These are phyloP conservation scores for Masnerella sp. DNA, from an alignment of 2,888 invertebrate genomes.

Conservation along the genomic window DNA sequence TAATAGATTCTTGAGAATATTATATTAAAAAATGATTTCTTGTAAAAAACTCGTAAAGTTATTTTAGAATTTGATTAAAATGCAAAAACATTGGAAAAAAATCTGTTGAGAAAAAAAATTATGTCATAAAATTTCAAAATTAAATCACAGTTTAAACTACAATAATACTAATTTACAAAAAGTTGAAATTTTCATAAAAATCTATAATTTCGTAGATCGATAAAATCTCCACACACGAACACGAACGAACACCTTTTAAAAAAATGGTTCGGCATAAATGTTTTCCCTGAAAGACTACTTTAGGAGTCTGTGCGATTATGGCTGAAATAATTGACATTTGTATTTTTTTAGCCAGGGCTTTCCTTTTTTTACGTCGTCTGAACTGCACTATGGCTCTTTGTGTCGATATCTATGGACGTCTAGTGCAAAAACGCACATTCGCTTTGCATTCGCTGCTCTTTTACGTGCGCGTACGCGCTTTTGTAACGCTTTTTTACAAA, in stretches of 20 bases:
- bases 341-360: slow-evolving; percentile 3
- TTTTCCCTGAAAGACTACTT: slow-evolving; percentile 12
- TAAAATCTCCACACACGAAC: neutral
- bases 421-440: slow-evolving; percentile 31
- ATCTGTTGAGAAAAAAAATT: too few species aligned
- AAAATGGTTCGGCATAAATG: neutral
- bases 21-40: too few species aligned
- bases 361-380: slow-evolving; percentile 11
- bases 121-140: too few species aligned
- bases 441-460: slow-evolving; percentile 26
- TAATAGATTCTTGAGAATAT: too few species aligned
- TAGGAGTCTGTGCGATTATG: slow-evolving; percentile 18
- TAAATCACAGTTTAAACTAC: too few species aligned
- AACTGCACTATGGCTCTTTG: slow-evolving; percentile 40
- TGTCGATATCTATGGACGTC: slow-evolving; percentile 24
- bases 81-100: too few species aligned
- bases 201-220: too few species aligned
- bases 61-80: too few species aligned
- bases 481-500: slow-evolving; percentile 48
- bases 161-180: too few species aligned
- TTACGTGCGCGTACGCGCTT: slow-evolving; percentile 43
- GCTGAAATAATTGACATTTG: slow-evolving; percentile 34
- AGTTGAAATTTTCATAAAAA: too few species aligned
- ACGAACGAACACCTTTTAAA: neutral
- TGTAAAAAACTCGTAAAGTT: too few species aligned